phyloP scores from a whole-genome alignment of 2,113 vertebrate species.

The Hoplias malabaricus region DNA sequence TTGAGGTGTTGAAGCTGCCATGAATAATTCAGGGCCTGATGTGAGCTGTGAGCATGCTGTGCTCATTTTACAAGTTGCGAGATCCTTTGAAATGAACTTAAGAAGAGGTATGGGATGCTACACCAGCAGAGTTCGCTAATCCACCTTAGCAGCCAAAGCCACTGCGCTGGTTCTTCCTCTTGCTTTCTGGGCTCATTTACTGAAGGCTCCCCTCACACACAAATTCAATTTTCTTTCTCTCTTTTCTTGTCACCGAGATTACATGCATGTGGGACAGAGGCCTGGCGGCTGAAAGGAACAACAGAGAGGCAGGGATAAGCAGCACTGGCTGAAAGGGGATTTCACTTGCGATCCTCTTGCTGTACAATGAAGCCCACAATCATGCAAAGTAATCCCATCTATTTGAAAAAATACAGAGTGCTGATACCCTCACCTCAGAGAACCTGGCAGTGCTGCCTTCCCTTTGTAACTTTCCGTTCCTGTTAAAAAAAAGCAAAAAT shows the following conservation, averaged over 20 bases:
- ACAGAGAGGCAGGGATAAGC: slow-evolving; percentile 72
- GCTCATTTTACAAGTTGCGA: slow-evolving; percentile 48
- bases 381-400: slow-evolving; percentile 75
- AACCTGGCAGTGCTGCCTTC: slow-evolving; percentile 22
- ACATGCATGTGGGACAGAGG: slow-evolving; percentile 71
- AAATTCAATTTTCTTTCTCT: slow-evolving; percentile 61
- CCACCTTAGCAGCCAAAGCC: slow-evolving; percentile 6
- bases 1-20: slow-evolving; percentile 68
- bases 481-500: slow-evolving; percentile 60
- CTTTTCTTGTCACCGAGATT: slow-evolving; percentile 73
- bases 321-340: slow-evolving; percentile 75
- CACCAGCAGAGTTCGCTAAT: slow-evolving; percentile 20
- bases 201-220: slow-evolving; percentile 49
- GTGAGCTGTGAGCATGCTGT: slow-evolving; percentile 61
- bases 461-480: slow-evolving; percentile 36
- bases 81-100: slow-evolving; percentile 53
- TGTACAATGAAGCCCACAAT: slow-evolving; percentile 74
- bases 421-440: slow-evolving; percentile 16
- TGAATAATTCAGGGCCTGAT: slow-evolving; percentile 74
- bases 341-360: slow-evolving; percentile 71
- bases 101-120: slow-evolving; percentile 23
- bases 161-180: slow-evolving; percentile 6
- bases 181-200: slow-evolving; percentile 43
- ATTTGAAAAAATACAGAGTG: slow-evolving; percentile 25
- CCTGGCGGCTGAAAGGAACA: slow-evolving; percentile 69